Base-by-base conservation (phyloP, 1,140 invertebrate species). In the Papilio aristodemus region DNA sequence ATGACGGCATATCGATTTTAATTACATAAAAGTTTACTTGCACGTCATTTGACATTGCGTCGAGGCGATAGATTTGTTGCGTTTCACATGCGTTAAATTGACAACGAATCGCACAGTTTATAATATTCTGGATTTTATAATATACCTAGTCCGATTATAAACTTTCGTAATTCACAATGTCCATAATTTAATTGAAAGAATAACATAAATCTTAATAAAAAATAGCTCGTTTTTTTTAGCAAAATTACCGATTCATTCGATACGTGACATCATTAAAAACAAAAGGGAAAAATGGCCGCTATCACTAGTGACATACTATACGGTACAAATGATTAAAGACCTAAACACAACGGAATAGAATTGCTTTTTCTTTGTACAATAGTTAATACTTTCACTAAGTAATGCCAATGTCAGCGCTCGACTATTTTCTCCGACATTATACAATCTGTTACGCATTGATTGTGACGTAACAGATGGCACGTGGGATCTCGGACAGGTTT, bases 371-470 rank as follows among this genome's bases (percentile, higher is more conserved):
- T 22, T 14, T 62, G 46, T 9, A 50, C 68, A 72, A 41, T 80
- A 78, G 76, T 74, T 63, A 70, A 75, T 80, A 84, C 84, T 85
- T 85, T 86, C 84, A 85, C 84, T 86, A 80, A 80, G 79, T 83
- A 84, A 76, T 86, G 80, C 80, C 84, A 86, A 86, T 86, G 84
- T 86, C 84, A 86, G 79, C 67, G 59, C 41, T 27, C 70, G 68
- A 69, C 66, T 84, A 84, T 86, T 85, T 84, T 85, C 83, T 81
- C 79, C 74, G 73, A 68, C 68, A 76, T 85, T 82, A 81, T 79
- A 78, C 77, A 84, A 83, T 71, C 76, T 57, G 74, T 84, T 84
- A 80, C 84, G 73, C 73, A 76, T 77, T 76, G 71, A 59, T 36
- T 19, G 60, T 78, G 71, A 63, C 69, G 74, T 58, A 82, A 83